These are phyloP conservation scores for Akabosia matsudoensis DNA, from an alignment of 1,140 invertebrate genomes.

Conservation along the genomic window DNA sequence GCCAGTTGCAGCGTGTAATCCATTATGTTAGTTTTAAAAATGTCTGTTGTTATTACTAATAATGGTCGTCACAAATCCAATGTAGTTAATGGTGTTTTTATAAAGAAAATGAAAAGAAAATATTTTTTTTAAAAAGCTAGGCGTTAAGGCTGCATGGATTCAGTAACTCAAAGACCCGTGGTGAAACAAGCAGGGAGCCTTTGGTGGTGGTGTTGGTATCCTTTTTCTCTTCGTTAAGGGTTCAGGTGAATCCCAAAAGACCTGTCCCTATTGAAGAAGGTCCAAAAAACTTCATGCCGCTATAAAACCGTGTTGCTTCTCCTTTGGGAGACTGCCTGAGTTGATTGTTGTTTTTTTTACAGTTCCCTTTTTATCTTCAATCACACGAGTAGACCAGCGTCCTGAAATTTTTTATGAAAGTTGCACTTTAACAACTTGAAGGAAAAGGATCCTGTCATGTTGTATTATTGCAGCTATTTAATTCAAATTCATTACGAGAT, in stretches of 20 bases:
- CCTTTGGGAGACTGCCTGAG: constrained; percentile 6
- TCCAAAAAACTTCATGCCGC: too few species aligned
- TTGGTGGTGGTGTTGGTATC: background rate
- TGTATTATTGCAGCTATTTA: constrained; percentile 3
- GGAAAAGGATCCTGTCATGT: too few species aligned
- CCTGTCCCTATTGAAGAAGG: background rate
- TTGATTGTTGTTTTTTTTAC: constrained; percentile 12
- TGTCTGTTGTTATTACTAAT: background rate
- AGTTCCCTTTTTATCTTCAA: background rate
- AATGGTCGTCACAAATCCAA: background rate
- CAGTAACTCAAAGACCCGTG: background rate
- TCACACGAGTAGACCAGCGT: too few species aligned
- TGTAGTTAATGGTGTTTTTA: background rate
- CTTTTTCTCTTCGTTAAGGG: too few species aligned
- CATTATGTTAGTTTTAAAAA: background rate
- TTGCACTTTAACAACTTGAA: too few species aligned
- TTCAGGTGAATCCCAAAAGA: background rate
- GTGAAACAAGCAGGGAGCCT: background rate
- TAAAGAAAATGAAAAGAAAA: background rate
- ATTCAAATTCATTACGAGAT: background rate
- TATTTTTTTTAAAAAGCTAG: too few species aligned
- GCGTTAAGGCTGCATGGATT: too few species aligned
- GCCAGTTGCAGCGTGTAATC: background rate
- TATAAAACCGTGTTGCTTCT: too few species aligned
- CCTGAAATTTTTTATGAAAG: too few species aligned